Evolutionary conservation across 2,797 vertebrate species (phyloP).

Genomic region (Poeciliopsis paucimaculata): DNA sequence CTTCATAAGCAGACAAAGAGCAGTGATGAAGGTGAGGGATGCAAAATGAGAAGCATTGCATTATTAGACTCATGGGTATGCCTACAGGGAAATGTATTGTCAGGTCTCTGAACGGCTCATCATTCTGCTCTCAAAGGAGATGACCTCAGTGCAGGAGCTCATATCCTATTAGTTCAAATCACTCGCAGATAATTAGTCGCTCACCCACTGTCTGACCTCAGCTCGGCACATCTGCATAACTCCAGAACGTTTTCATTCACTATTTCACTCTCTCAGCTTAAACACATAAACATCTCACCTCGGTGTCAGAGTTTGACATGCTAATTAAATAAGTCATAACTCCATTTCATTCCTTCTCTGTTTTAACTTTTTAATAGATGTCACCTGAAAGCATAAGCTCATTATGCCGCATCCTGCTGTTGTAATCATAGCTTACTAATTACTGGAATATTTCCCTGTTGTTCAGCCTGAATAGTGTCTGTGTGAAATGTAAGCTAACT

Average conservation of each 20-base stretch:
- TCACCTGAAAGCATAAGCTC: constrained; percentile 19
- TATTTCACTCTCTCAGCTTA: constrained; percentile 26
- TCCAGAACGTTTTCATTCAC: constrained; percentile 45
- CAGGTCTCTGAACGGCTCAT: constrained; percentile 58
- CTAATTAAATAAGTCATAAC: constrained; percentile 1
- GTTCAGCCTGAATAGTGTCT: neutral
- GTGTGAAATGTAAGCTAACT: neutral
- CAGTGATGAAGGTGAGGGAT: constrained; percentile 47
- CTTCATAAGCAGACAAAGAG: constrained; percentile 25
- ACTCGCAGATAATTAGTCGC: constrained; percentile 63
- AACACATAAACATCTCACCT: constrained; percentile 14
- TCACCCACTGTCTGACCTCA: constrained; percentile 54
- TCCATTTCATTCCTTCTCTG: constrained; percentile 10
- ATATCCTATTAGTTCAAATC: constrained; percentile 69
- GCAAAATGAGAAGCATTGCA: constrained; percentile 47
- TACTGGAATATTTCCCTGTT: neutral
- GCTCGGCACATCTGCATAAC: constrained; percentile 45
- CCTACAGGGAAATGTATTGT: constrained; percentile 51
- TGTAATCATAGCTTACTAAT: constrained; percentile 1
- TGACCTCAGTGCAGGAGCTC: constrained; percentile 60
- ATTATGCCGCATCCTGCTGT: constrained; percentile 6
- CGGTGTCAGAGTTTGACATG: constrained; percentile 1
- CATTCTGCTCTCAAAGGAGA: constrained; percentile 56
- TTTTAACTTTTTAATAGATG: constrained; percentile 14
- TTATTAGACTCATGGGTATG: constrained; percentile 46